Evolutionary conservation across 2,888 invertebrate genomes (phyloP).

Genomic region (Leptarthrus brevirostris): DNA sequence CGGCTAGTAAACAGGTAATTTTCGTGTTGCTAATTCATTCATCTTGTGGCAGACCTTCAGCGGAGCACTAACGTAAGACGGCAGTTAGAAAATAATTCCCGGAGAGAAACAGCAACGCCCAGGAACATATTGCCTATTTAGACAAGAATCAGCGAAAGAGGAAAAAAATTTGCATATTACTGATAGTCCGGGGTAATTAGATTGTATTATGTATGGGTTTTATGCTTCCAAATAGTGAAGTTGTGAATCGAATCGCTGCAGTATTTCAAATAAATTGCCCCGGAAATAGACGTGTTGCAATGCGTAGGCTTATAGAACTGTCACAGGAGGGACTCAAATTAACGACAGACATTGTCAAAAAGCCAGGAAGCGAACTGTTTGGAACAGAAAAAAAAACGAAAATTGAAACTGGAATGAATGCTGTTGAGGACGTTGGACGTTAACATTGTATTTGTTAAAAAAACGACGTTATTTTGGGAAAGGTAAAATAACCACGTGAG

Average conservation of each 20-base stretch:
- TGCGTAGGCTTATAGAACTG: background rate
- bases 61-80: background rate
- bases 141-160: conserved; percentile 37
- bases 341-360: background rate
- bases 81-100: conserved; percentile 10
- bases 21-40: conserved; percentile 54
- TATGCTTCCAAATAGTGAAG: background rate
- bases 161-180: conserved; percentile 49
- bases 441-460: no score
- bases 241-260: background rate
- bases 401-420: no score
- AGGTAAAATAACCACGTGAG: no score
- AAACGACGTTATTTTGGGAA: no score
- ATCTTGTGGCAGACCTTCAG: conserved; percentile 41
- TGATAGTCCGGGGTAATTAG: conserved; percentile 43
- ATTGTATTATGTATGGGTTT: conserved; percentile 28
- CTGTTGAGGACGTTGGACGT: no score
- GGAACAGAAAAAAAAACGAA: no score
- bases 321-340: background rate
- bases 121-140: conserved; percentile 44
- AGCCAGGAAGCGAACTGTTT: no score
- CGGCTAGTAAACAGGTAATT: conserved; percentile 55
- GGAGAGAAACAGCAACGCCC: conserved; percentile 18
- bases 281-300: background rate
- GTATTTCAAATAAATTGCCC: background rate